Conservation (phyloP, 2,888 invertebrate species). For the Serrognathus titanus region DNA sequence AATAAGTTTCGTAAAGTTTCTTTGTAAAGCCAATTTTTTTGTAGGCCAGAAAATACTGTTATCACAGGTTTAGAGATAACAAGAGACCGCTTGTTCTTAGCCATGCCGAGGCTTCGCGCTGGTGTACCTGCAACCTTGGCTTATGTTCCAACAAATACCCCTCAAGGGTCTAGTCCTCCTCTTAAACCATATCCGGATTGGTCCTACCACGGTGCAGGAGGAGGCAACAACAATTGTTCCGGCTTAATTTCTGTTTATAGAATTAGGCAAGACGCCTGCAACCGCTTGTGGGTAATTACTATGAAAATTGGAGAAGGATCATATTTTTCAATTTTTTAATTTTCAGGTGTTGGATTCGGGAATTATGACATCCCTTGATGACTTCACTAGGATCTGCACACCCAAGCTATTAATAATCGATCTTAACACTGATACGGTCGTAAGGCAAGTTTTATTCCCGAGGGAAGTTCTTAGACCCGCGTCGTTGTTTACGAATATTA, state of each 20-base stretch:
- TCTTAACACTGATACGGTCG: slow-evolving; percentile 66
- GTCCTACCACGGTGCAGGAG: slow-evolving; percentile 70
- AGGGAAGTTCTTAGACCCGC: slow-evolving; percentile 69
- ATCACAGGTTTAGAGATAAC: slow-evolving; percentile 74
- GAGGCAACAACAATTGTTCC: slow-evolving; percentile 69
- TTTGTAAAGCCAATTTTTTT: slow-evolving; percentile 32
- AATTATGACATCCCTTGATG: slow-evolving; percentile 66
- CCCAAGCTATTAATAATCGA: slow-evolving; percentile 81
- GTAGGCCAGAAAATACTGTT: slow-evolving; percentile 70
- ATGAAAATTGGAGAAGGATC: not conserved
- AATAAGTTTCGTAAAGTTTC: not conserved
- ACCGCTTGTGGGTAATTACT: slow-evolving; percentile 65
- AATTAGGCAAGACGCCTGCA: slow-evolving; percentile 72
- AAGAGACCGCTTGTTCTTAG: slow-evolving; percentile 70
- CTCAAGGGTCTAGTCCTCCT: slow-evolving; percentile 64
- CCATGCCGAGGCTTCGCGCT: slow-evolving; percentile 68
- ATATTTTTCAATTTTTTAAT: not conserved
- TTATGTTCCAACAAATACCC: slow-evolving; percentile 62
- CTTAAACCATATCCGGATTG: slow-evolving; percentile 45
- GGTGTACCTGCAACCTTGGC: slow-evolving; percentile 76
- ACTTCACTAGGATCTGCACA: slow-evolving; percentile 65
- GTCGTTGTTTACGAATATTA: slow-evolving; percentile 73
- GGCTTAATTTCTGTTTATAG: slow-evolving; percentile 78
- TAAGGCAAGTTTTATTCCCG: slow-evolving; percentile 71
- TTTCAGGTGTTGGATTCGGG: slow-evolving; percentile 79